A percentile compares a stretch with the other conserved stretches of the same genome.
Conservation (phyloP, 2,888 invertebrate species). For the Eupithecia insigniata region DNA sequence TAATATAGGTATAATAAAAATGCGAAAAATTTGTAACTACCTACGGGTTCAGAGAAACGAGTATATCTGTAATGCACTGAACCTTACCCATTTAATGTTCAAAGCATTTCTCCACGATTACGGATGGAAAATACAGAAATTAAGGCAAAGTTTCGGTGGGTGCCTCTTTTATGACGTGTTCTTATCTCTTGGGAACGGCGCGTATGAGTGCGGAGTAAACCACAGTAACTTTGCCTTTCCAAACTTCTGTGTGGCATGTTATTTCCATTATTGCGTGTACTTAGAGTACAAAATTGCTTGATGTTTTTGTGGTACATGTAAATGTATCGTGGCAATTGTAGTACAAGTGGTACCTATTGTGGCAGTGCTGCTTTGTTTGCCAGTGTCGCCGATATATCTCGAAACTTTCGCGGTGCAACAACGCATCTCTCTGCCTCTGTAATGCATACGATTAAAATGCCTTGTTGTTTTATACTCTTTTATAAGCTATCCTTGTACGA, state of each 20-base stretch:
- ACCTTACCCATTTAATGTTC: constrained; percentile 59
- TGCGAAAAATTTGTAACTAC: background rate
- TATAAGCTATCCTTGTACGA: background rate
- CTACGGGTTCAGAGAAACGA: constrained; percentile 33
- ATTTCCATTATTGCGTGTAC: constrained; percentile 50
- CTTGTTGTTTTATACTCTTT: constrained; percentile 27
- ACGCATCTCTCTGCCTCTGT: constrained; percentile 59
- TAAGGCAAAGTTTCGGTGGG: constrained; percentile 75
- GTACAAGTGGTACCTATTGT: constrained; percentile 74
- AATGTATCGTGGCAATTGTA: constrained; percentile 57
- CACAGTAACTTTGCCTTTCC: constrained; percentile 49
- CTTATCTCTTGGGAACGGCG: constrained; percentile 73
- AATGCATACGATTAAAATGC: constrained; percentile 49
- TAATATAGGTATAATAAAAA: background rate
- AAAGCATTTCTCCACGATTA: constrained; percentile 61
- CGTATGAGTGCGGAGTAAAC: constrained; percentile 58
- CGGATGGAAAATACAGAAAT: constrained; percentile 71
- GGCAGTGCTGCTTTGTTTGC: constrained; percentile 74
- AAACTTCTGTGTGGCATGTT: constrained; percentile 47
- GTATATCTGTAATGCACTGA: constrained; percentile 48
- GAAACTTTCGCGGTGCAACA: constrained; percentile 73
- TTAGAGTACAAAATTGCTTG: constrained; percentile 54
- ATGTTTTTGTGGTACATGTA: constrained; percentile 39
- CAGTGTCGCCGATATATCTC: constrained; percentile 79
- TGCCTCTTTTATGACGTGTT: constrained; percentile 78